Conservation (phyloP, 2,888 invertebrate genomes). For the Erpobdella octoculata region DNA sequence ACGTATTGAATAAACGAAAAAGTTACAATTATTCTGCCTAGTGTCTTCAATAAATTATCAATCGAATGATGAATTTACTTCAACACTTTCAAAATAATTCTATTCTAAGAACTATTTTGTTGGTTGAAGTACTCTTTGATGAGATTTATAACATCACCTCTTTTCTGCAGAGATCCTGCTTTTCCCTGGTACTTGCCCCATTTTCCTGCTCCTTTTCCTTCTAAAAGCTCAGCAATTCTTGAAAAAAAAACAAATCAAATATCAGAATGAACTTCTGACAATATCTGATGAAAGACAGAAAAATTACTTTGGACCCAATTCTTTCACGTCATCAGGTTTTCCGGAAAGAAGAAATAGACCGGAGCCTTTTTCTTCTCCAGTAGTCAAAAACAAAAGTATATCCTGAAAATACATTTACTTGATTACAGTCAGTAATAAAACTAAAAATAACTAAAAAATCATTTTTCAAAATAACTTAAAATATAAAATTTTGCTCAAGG, state of each 20-base stretch:
- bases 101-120: background rate
- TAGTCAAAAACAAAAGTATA: slow-evolving; percentile 61
- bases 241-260: slow-evolving; percentile 38
- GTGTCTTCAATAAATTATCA: no score
- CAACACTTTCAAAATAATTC: no score
- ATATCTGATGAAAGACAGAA: background rate
- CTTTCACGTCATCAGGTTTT: slow-evolving; percentile 52
- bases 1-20: no score
- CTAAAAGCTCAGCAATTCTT: slow-evolving; percentile 63
- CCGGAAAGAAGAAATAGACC: slow-evolving; percentile 58
- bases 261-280: background rate
- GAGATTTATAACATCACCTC: slow-evolving; percentile 59
- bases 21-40: no score
- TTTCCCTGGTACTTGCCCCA: slow-evolving; percentile 70
- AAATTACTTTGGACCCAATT: slow-evolving; percentile 61
- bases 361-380: slow-evolving; percentile 63
- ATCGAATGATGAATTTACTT: no score
- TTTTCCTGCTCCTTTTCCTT: slow-evolving; percentile 70
- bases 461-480: no score
- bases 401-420: slow-evolving; percentile 26
- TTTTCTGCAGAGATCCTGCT: slow-evolving; percentile 62
- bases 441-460: background rate
- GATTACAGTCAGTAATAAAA: background rate
- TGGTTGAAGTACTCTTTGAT: slow-evolving; percentile 32
- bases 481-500: no score